Evolutionary conservation across 2,113 vertebrate species (phyloP).

Genomic region (Nothobranchius kuhntae): DNA sequence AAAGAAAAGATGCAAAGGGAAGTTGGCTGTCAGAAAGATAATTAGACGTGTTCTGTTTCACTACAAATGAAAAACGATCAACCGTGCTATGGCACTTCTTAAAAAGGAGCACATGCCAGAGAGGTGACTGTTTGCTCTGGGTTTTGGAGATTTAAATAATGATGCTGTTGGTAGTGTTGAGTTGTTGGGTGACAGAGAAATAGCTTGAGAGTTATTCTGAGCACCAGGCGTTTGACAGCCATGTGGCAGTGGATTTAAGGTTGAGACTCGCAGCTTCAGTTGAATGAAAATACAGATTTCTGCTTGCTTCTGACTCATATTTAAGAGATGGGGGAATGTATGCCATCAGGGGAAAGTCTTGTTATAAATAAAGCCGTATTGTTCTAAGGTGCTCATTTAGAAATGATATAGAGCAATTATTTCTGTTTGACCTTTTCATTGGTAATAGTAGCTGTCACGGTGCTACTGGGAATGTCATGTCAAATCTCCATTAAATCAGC

Average conservation of each 20-base stretch:
- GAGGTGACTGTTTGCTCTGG: slow-evolving; percentile 19
- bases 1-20: not conserved
- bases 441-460: slow-evolving; percentile 30
- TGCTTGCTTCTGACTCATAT: slow-evolving; percentile 24
- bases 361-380: slow-evolving; percentile 6
- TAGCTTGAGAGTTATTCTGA: slow-evolving; percentile 45
- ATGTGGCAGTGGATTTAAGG: slow-evolving; percentile 35
- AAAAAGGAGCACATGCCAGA: slow-evolving; percentile 9
- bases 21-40: slow-evolving; percentile 1
- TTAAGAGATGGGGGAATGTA: slow-evolving; percentile 15
- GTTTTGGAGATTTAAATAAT: slow-evolving; percentile 27
- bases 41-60: slow-evolving; percentile 18
- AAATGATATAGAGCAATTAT: slow-evolving; percentile 49
- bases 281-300: slow-evolving; percentile 48
- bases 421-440: slow-evolving; percentile 30
- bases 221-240: slow-evolving; percentile 47
- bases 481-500: slow-evolving; percentile 16
- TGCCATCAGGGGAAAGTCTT: not conserved
- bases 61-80: slow-evolving; percentile 2
- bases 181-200: slow-evolving; percentile 43
- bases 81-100: slow-evolving; percentile 1
- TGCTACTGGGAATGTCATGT: slow-evolving; percentile 43
- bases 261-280: slow-evolving; percentile 44
- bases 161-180: slow-evolving; percentile 19
- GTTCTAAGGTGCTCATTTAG: slow-evolving; percentile 13